Conservation (phyloP, 2,888 invertebrate genomes). For the Hydrotaea cyrtoneurina region DNA sequence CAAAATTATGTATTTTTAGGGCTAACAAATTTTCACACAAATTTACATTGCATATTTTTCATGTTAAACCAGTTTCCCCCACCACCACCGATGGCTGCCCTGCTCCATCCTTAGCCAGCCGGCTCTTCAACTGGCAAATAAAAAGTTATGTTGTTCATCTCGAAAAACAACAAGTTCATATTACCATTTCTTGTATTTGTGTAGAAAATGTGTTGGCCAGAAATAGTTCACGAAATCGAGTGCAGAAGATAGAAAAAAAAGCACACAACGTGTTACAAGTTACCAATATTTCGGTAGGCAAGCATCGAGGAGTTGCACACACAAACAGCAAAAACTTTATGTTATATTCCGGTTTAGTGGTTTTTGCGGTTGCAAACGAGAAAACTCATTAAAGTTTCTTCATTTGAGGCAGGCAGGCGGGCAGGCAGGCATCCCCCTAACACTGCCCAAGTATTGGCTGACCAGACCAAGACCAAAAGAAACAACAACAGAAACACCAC, state of each 20-base stretch:
- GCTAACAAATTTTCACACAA: slow-evolving; percentile 52
- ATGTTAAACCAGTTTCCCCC: not conserved
- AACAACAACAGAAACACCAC: not conserved
- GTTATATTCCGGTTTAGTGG: slow-evolving; percentile 75
- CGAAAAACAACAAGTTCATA: slow-evolving; percentile 37
- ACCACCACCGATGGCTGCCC: not conserved
- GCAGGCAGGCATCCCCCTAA: slow-evolving; percentile 4
- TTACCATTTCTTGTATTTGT: slow-evolving; percentile 38
- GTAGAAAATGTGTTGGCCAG: slow-evolving; percentile 21
- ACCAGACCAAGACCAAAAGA: slow-evolving; percentile 11
- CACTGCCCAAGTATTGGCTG: not conserved
- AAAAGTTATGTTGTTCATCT: slow-evolving; percentile 36
- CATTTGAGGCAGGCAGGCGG: slow-evolving; percentile 55
- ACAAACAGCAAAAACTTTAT: slow-evolving; percentile 64
- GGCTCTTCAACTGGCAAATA: not conserved
- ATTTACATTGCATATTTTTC: slow-evolving; percentile 65
- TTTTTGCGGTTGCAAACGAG: slow-evolving; percentile 77
- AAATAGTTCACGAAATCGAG: slow-evolving; percentile 1
- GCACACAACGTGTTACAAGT: slow-evolving; percentile 60
- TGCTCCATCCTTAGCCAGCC: not conserved
- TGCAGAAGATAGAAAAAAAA: slow-evolving; percentile 5
- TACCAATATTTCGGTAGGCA: slow-evolving; percentile 62
- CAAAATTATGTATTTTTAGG: slow-evolving; percentile 48
- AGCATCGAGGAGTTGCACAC: slow-evolving; percentile 22
- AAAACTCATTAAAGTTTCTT: slow-evolving; percentile 78